Evolutionary conservation across 30 jellyfish, hydroid and myxozoan species (phyloP), one percentile per base, ranked within the genome.

Genomic region (Aurelia aurita complex sp. Pacific): DNA sequence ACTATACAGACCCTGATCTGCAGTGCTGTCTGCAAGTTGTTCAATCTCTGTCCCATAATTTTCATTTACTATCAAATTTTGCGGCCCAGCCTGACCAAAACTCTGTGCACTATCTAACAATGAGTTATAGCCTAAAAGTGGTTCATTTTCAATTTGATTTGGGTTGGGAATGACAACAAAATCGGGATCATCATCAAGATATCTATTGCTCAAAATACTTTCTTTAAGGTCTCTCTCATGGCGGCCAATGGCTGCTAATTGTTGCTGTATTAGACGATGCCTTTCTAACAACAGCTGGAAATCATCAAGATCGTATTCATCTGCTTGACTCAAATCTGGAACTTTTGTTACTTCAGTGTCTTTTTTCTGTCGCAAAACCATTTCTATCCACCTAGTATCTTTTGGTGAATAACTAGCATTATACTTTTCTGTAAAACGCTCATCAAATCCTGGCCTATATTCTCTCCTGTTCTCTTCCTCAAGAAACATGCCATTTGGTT

Each of bases 221-320:
- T 59, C 77, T 81, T 81, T 17, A 11, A 81, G 38, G 74, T 54
- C 36, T 36, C 53, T 53, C 23, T 81, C 91, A 4, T 69, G 81
- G 3, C 43, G 53, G n/a, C 91, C 91, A 67, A 81, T 81, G 3
- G 82, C 94, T 50, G 85, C 35, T 9, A 92, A 65, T 51, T 92
- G 97, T 67, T 92, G 98, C 66, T 83, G 98, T 55, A 92, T 92
- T 11, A 92, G 87, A 6, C 92, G 81, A 76, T 92, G 98, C 32
- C 98, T 76, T 65, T 90, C 95, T 13, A 92, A 76, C 18, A 92
- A 66, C 15, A 92, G 85, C 59, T 92, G 89, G 67, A 68, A 92
- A 69, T 92, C 97, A 82, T 92, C 97, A 82, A 92, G 33, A 57
- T 74, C 96, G 68, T 86, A 92, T 34, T 71, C 87, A 51, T 85